Base-by-base conservation (phyloP, 2,113 vertebrate genomes). In the Eonycteris spelaea region DNA sequence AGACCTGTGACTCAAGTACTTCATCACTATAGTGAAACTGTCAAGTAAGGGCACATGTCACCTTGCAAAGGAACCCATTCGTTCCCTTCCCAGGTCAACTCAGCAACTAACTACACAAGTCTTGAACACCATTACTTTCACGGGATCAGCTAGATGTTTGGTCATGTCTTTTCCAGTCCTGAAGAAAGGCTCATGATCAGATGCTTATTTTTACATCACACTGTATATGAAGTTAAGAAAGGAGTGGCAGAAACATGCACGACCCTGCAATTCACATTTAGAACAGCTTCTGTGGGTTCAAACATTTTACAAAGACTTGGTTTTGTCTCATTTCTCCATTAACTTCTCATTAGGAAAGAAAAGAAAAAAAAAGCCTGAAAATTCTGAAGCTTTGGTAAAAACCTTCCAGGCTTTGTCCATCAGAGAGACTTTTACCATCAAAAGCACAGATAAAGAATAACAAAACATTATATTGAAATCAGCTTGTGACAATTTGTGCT, bases 401-500 rank as follows among this genome's bases (percentile, higher is more conserved):
- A 79, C 33, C 6, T 85, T 71, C 9, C 6, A 59, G 45, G 73
- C 40, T 91, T 96, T 77, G 26, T 78, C 21, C 61, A 87, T 61
- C 59, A 74, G 71, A 75, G 22, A 78, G 22, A 78, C 38, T 67
- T 70, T 90, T 71, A 78, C 55, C 45, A 95, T 65, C 12, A 83
- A 92, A 95, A 48, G 45, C 9, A 1, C n/a, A 48, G 61, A 71
- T 24, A 94, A 67, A 93, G 61, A 93, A 63, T 30, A 90, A 92
- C 1, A 73, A 77, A 86, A 75, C 1, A 74, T 45, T 38, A 40
- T 18, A 59, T 26, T 70, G 12, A 38, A 92, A 84, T 96, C 86
- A 91, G 79, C 55, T 96, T 95, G 45, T 61, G 90, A 95, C 38
- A 92, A 88, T 89, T 86, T 92, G 96, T 97, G 94, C 85, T 98